Evolutionary conservation across 2,888 invertebrate genomes (phyloP).

Genomic region (Corythucha ciliata): DNA sequence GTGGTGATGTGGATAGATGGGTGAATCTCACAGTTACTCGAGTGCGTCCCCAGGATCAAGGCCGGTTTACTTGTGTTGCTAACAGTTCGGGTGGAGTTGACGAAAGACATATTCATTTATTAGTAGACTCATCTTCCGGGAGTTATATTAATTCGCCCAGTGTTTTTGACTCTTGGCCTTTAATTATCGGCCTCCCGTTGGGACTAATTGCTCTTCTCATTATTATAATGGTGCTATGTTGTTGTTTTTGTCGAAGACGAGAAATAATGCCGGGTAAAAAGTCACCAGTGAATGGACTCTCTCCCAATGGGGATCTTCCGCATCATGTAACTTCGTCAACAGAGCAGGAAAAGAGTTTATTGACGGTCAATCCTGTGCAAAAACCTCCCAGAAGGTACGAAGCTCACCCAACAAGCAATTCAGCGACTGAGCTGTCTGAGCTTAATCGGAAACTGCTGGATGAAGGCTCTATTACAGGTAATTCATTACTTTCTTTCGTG

Average conservation of each 20-base stretch:
- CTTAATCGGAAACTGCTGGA: slow-evolving; percentile 71
- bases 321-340: slow-evolving; percentile 52
- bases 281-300: slow-evolving; percentile 45
- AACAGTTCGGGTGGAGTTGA: slow-evolving; percentile 72
- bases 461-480: slow-evolving; percentile 65
- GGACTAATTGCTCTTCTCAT: slow-evolving; percentile 46
- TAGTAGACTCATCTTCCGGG: slow-evolving; percentile 33
- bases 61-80: slow-evolving; percentile 69
- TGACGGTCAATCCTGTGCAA: slow-evolving; percentile 73
- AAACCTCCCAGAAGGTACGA: slow-evolving; percentile 73
- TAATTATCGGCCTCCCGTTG: slow-evolving; percentile 45
- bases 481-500: slow-evolving; percentile 40
- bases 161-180: slow-evolving; percentile 42
- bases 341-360: slow-evolving; percentile 75
- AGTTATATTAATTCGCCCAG: slow-evolving; percentile 32
- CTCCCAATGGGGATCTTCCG: slow-evolving; percentile 58
- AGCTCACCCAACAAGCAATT: slow-evolving; percentile 57
- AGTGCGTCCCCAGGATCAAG: slow-evolving; percentile 54
- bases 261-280: slow-evolving; percentile 42
- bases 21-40: slow-evolving; percentile 60
- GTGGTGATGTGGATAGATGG: slow-evolving; percentile 43
- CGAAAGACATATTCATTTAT: slow-evolving; percentile 62
- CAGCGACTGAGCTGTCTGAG: slow-evolving; percentile 70
- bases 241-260: slow-evolving; percentile 48
- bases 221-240: slow-evolving; percentile 45